Base-by-base conservation (phyloP, 2,888 invertebrate genomes). In the Hyles lineata region DNA sequence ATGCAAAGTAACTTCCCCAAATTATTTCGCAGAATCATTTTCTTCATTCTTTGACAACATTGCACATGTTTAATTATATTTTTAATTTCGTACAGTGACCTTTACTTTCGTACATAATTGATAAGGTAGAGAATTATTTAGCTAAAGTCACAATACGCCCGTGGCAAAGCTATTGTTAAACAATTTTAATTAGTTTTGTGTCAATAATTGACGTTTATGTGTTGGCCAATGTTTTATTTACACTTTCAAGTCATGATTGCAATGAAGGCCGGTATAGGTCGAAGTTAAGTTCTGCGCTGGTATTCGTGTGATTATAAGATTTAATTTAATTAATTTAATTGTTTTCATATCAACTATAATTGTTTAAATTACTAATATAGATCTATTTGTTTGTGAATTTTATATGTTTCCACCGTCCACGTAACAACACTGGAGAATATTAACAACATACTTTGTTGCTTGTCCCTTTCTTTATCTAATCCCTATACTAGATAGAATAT, bases 141-240 rank as follows among this genome's bases (percentile, higher is more conserved):
- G 43, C 15, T 43, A 43, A 62, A 72, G 63, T 32, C 55, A 52
- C 60, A 21, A 11, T 55, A 29, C 55, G 71, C 71, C 71, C 9
- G 32, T 17, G 55, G 55, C 71, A 32, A 72, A 70, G 55, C 55
- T n/a, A 72, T 72, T 72, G 67, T 72, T 58, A 23, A 25, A 21
- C 32, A 9, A 43, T 63, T 72, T 72, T 72, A 67, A 72, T 75
- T 75, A 70, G 62, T 58, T 72, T 67, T 72, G 58, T 55, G 32
- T 63, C 58, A 25, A 52, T 29, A 72, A 67, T 72, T 43, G 35
- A 62, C 58, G 63, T 25, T 67, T 72, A 67, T 43, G 32, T 60
- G 21, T 71, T 73, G 21, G 43, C 52, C 62, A 73, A 73, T 50
- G 29, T 58, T 70, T 52, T 32, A 73, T 71, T 29, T 62, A 25